phyloP scores from a whole-genome alignment of 30 jellyfish, hydroid and myxozoan genomes.

The Sanderia malayensis region DNA sequence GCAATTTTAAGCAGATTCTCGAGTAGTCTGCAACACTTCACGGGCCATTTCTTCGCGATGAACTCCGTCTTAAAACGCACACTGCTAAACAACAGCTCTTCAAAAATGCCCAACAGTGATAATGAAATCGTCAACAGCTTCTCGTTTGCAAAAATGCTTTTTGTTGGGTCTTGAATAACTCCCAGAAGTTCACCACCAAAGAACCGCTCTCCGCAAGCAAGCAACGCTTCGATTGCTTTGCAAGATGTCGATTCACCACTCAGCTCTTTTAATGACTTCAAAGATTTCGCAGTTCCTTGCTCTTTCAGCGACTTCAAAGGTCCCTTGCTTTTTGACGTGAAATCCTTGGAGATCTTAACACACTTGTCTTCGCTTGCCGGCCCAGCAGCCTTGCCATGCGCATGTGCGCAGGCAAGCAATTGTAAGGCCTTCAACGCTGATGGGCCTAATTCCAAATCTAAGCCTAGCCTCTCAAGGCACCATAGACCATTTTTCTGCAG shows the following conservation, averaged over 20 bases:
- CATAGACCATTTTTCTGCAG: slow-evolving; percentile 2
- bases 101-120: neutral
- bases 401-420: neutral
- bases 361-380: neutral
- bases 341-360: neutral
- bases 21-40: neutral
- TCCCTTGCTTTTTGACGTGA: neutral
- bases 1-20: neutral
- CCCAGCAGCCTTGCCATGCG: neutral
- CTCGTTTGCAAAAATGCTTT: neutral
- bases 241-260: neutral
- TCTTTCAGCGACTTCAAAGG: too few species aligned
- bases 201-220: neutral
- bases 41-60: neutral
- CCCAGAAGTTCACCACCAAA: neutral
- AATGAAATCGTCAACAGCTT: neutral
- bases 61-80: neutral
- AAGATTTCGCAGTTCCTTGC: too few species aligned
- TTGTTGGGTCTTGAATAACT: neutral
- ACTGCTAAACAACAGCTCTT: neutral
- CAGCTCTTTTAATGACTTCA: neutral
- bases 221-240: slow-evolving; percentile 2
- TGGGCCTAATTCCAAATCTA: neutral
- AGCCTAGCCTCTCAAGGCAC: neutral
- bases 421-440: slow-evolving; percentile 6